Evolutionary conservation across 1,140 invertebrate species (phyloP), one percentile per base, ranked within the genome.

Genomic region (Amphibalanus amphitrite): DNA sequence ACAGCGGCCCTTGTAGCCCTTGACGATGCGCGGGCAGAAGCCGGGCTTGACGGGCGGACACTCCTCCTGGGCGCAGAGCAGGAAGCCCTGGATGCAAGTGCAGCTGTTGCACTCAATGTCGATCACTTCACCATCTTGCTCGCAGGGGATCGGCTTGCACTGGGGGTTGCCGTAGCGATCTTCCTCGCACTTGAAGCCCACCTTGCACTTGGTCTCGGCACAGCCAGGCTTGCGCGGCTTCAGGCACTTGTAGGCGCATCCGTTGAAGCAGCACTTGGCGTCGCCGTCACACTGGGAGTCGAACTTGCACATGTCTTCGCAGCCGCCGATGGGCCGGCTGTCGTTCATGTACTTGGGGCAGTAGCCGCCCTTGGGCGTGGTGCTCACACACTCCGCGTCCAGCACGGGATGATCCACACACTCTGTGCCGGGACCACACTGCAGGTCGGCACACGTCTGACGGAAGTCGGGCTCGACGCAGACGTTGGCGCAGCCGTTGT

Each of bases 221-320:
- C 65, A 67, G 65, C 6, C 65, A 3, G 65, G 65, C n/a, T 28
- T 26, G n/a, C 65, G n/a, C 28, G 26, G n/a, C 26, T 25, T 26
- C 65, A 67, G 28, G 28, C 65, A 67, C 28, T 67, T 67, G 65
- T 15, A 28, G 3, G 26, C 65, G 28, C 65, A 67, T 3, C 65
- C 65, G 65, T 67, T 67, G 65, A 28, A 67, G 65, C 65, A 67
- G 65, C 65, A 67, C n/a, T 67, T 67, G n/a, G n/a, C 26, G 65
- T 67, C 65, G n/a, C 28, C 65, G 65, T 28, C 65, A 17, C 65
- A 67, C 65, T 67, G 26, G 65, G 26, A 8, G 65, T 67, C 65
- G 28, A 67, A 67, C 26, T 67, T 26, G 65, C 65, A 67, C 65
- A 28, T 26, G 65, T 67, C 28, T 26, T 67, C 28, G 65, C 65